These are phyloP conservation scores for Alosa alosa DNA, from an alignment of 2,113 vertebrate genomes.

Conservation along the genomic window DNA sequence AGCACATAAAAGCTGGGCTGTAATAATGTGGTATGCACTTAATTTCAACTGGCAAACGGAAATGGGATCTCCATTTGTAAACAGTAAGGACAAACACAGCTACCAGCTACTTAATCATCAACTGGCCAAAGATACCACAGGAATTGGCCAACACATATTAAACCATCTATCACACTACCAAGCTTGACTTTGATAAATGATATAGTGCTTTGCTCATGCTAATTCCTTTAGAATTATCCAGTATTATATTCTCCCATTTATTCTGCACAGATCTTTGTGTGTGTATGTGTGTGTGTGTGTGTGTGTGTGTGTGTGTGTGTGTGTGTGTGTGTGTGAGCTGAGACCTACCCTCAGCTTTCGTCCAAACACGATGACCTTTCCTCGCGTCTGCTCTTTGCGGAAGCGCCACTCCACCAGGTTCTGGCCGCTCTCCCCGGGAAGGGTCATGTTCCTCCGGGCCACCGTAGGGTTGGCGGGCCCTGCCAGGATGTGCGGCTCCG, in stretches of 20 bases:
- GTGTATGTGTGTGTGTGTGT: too few species aligned
- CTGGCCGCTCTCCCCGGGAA: conserved; percentile 92
- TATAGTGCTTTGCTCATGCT: background rate
- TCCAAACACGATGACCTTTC: conserved; percentile 93
- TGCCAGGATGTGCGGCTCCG: conserved; percentile 91
- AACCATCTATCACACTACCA: background rate
- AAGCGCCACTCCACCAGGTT: conserved; percentile 98
- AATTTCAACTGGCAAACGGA: background rate
- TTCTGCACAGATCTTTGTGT: background rate
- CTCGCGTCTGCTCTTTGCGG: conserved; percentile 90
- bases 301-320: background rate
- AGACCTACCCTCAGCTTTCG: conserved; percentile 88
- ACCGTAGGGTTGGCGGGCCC: conserved; percentile 93
- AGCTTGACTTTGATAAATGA: background rate
- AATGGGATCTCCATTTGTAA: background rate
- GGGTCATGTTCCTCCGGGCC: conserved; percentile 94
- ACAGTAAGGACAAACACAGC: background rate
- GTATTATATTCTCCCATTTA: background rate
- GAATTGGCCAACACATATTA: background rate
- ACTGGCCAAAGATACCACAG: background rate
- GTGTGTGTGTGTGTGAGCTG: background rate
- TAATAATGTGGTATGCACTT: background rate
- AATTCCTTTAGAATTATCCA: background rate
- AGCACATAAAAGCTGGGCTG: background rate
- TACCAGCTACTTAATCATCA: background rate